Base-by-base conservation (phyloP, 1,140 invertebrate species). In the Nasonia longicornis region DNA sequence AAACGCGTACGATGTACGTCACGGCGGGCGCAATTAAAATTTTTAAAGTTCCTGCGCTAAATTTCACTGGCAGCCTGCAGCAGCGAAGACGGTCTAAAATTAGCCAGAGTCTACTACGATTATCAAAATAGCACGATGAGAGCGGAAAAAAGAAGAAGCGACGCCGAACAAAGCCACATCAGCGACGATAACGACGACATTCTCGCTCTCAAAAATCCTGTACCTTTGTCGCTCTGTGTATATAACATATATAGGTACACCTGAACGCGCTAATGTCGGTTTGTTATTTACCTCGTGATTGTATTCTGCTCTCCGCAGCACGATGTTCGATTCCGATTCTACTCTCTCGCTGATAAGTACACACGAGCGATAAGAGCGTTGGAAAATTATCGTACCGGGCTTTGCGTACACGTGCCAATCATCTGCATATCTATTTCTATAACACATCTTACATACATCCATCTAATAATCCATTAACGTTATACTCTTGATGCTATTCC, bases 51-150 rank as follows among this genome's bases (percentile, higher is more conserved):
- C 67, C 72, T 79, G 77, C 14, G 52, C 67, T 73, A 73, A 73
- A 79, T 79, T 79, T 79, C 29, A 58, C 45, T 79, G 67, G 77
- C 77, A 79, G 77, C 11, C 31, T 69, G 11, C 66, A 16, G 22
- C 22, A 26, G 22, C 22, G 22, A 26, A 26, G 26, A 64, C 14
- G n/a, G 45, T 10, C 38, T 77, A 76, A 76, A 76, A 66, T 64
- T 76, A 77, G 45, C 42, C 22, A 45, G 35, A 11, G 20, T 35
- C 64, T 29, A 64, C 63, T 26, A 67, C 63, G 11, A 77, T 66
- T 26, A 77, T 69, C 14, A 69, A 77, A 67, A 69, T 77, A 77
- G 69, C 76, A 14, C 31, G 22, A 26, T 26, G 26, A 77, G 69
- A 77, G 29, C 3, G 31, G 29, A 74, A 74, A 74, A 74, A 75